Base-by-base conservation (phyloP, 2,113 vertebrate species). In the Peromyscus maniculatus region DNA sequence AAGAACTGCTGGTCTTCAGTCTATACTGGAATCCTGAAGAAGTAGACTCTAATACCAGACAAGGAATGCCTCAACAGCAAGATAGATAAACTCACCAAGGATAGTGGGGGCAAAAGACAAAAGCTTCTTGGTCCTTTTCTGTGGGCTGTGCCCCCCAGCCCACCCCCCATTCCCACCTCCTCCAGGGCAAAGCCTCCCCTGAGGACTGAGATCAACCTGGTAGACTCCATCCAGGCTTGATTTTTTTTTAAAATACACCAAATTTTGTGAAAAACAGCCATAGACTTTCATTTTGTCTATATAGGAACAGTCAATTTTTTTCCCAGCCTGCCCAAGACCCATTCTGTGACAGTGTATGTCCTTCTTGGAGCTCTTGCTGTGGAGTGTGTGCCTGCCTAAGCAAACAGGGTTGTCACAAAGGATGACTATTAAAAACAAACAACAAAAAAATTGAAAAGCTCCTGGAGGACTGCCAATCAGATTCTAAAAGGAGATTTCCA, bases 191-290 rank as follows among this genome's bases (percentile, higher is more conserved):
- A 43, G 43, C 4, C 43, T 43, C 43, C 43, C 43, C 43, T 4
- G 43, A 43, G 43, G 43, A 43, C 43, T 43, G 43, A 43, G 43
- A 43, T 43, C 43, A 43, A 43, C 43, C 43, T 43, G 43, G 43
- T 43, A 43, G 43, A 43, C 43, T 43, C 43, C 4, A 4, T 43
- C 43, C 43, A 3, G 43, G 43, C 43, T 43, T 43, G 43, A 43
- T 43, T 43, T 43, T 43, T 43, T 49, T 43, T 43, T 43, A 4
- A 43, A n/a, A 62, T 67, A 69, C 55, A 97, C 95, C 82, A 28
- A 97, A 89, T 97, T 97, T 96, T 96, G 55, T 96, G 89, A 95
- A 95, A 92, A 55, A 88, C 97, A 95, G 91, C 67, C 80, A 91
- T 55, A 72, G 92, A 94, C 91, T 94, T 97, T 97, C 87, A 74